Evolutionary conservation across 2,113 vertebrate species (phyloP).

Genomic region (Ceyx cyanopectus): DNA sequence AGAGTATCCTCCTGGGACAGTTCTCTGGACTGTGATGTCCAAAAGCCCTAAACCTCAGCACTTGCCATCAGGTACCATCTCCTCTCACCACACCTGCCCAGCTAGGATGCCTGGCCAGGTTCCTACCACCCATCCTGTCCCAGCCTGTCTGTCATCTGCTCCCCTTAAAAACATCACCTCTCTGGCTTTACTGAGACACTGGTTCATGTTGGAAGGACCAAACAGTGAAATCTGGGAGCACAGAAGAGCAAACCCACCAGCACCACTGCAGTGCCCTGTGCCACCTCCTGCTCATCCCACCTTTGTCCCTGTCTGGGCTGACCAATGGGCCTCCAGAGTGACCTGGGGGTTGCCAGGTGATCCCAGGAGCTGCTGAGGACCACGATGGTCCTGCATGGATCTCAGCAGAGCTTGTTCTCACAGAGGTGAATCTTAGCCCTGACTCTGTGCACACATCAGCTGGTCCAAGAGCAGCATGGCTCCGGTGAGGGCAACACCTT

Average conservation of each 20-base stretch:
- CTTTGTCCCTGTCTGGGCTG: neutral
- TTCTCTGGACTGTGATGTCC: neutral
- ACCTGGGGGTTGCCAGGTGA: neutral
- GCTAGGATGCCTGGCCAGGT: too few species aligned
- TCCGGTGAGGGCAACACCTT: too few species aligned
- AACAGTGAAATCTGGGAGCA: neutral
- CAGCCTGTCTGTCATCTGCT: accelerated
- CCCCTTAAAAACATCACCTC: accelerated
- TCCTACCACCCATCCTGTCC: too few species aligned
- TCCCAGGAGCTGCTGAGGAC: accelerated
- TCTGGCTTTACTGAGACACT: neutral
- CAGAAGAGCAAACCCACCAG: neutral
- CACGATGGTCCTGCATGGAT: accelerated
- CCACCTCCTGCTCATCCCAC: neutral
- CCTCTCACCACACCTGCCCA: accelerated
- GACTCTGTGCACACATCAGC: accelerated
- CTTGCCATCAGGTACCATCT: neutral
- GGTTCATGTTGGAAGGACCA: accelerated
- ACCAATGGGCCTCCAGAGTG: neutral
- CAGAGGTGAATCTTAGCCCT: neutral
- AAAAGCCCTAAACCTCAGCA: neutral
- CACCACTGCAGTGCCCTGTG: accelerated
- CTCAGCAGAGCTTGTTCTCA: accelerated
- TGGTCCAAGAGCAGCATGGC: neutral
- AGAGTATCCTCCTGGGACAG: too few species aligned